These are phyloP conservation scores for Labeo catla DNA, from an alignment of 2,113 vertebrate species.

Conservation along the genomic window DNA sequence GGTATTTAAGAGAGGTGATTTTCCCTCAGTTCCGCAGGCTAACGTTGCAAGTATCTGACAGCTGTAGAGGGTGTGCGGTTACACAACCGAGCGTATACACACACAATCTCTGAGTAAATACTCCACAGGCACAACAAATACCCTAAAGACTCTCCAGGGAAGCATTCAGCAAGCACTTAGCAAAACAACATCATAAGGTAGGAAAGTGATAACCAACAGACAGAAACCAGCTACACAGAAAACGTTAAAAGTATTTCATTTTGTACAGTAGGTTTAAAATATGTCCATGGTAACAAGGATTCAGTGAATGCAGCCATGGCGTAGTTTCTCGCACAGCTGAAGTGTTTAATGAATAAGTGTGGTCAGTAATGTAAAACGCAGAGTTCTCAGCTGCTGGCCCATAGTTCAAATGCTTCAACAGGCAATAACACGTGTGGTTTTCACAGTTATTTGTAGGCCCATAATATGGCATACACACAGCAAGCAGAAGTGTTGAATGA, in stretches of 20 bases:
- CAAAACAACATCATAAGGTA: conserved; percentile 21
- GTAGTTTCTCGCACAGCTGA: not conserved
- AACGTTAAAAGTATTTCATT: conserved; percentile 6
- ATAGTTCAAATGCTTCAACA: not conserved
- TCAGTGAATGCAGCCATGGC: not conserved
- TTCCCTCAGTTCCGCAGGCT: conserved; percentile 43
- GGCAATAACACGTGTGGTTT: conserved; percentile 71
- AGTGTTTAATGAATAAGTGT: conserved; percentile 60
- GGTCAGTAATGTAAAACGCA: conserved; percentile 40
- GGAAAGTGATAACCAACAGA: not conserved
- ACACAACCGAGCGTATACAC: conserved; percentile 40
- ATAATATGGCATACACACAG: conserved; percentile 52
- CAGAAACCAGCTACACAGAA: not conserved
- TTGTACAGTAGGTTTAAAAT: not conserved
- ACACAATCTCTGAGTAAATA: conserved; percentile 48
- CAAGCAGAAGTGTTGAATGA: not conserved
- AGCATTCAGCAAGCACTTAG: conserved; percentile 33
- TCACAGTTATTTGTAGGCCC: conserved; percentile 70
- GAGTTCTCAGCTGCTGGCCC: not conserved
- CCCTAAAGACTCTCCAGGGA: conserved; percentile 42
- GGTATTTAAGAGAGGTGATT: conserved; percentile 52
- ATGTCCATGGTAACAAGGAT: conserved; percentile 17
- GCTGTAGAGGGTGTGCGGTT: conserved; percentile 50
- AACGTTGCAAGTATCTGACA: conserved; percentile 45
- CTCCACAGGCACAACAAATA: conserved; percentile 51